Percentiles rank a stretch among this genome's conserved stretches.
Evolutionary conservation across 2,113 vertebrate genomes (phyloP).

Genomic region (Elephas maximus): DNA sequence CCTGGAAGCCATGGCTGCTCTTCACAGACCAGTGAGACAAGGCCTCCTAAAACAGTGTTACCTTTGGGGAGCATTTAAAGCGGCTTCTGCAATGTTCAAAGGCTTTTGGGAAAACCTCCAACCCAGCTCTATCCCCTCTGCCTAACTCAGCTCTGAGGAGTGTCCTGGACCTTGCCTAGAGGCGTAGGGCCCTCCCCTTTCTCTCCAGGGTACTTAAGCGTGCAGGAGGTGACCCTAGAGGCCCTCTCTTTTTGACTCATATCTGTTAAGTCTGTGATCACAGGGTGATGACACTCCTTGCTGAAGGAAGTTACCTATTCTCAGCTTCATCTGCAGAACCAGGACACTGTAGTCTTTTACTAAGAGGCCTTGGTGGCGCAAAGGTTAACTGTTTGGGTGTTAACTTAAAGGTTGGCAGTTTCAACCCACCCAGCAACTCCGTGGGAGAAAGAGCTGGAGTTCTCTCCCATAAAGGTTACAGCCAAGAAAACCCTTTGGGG

Average conservation of each 20-base stretch:
- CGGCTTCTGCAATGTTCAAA: not conserved
- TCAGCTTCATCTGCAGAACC: not conserved
- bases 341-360: not conserved
- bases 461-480: not conserved
- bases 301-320: not conserved
- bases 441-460: not conserved
- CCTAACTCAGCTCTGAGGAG: not conserved
- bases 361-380: not conserved
- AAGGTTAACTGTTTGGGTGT: not conserved
- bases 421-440: not conserved
- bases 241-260: not conserved
- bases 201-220: fast-evolving
- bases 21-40: not conserved
- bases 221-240: not conserved
- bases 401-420: not conserved
- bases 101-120: not conserved
- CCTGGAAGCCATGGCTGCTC: not conserved
- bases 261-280: not conserved
- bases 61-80: not conserved
- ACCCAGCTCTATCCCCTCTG: not conserved
- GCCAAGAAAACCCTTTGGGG: not conserved
- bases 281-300: fast-evolving
- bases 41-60: not conserved
- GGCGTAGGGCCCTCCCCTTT: fast-evolving
- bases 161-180: not conserved